Conservation (phyloP, 1,140 invertebrate genomes). For the Hydropsyche tenuis region DNA sequence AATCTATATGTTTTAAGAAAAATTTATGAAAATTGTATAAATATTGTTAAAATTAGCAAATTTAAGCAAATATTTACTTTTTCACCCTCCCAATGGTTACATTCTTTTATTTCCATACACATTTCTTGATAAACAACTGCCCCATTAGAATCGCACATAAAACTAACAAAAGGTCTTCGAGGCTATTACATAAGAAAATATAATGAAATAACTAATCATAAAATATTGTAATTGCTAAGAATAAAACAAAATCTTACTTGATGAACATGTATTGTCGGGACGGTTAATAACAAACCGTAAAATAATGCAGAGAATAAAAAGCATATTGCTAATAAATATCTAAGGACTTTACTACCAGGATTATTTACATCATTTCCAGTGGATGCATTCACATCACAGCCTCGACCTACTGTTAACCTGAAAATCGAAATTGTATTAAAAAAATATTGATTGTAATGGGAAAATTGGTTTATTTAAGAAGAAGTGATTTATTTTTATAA, state of each 20-base stretch:
- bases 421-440: too few relatives aligned
- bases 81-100: slow-evolving; percentile 68
- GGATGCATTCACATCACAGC: slow-evolving; percentile 54
- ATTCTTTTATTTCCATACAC: slow-evolving; percentile 67
- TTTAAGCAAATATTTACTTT: slow-evolving; percentile 55
- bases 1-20: slow-evolving; percentile 53
- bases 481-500: too few relatives aligned
- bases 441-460: too few relatives aligned
- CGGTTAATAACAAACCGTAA: slow-evolving; percentile 69
- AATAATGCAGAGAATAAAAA: slow-evolving; percentile 72
- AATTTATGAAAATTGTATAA: too few relatives aligned
- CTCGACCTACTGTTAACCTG: slow-evolving; percentile 61
- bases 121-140: slow-evolving; percentile 73
- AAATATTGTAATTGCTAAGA: slow-evolving; percentile 55
- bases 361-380: slow-evolving; percentile 59
- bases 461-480: too few relatives aligned
- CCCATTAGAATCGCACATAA: slow-evolving; percentile 70
- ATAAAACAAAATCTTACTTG: slow-evolving; percentile 62
- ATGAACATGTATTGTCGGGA: slow-evolving; percentile 67
- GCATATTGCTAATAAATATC: slow-evolving; percentile 72
- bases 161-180: slow-evolving; percentile 67
- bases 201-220: background rate
- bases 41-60: background rate
- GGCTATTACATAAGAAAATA: slow-evolving; percentile 57
- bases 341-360: slow-evolving; percentile 64